These are phyloP conservation scores for Leptopterna dolabrata DNA, from an alignment of 2,888 invertebrate genomes.

Conservation along the genomic window DNA sequence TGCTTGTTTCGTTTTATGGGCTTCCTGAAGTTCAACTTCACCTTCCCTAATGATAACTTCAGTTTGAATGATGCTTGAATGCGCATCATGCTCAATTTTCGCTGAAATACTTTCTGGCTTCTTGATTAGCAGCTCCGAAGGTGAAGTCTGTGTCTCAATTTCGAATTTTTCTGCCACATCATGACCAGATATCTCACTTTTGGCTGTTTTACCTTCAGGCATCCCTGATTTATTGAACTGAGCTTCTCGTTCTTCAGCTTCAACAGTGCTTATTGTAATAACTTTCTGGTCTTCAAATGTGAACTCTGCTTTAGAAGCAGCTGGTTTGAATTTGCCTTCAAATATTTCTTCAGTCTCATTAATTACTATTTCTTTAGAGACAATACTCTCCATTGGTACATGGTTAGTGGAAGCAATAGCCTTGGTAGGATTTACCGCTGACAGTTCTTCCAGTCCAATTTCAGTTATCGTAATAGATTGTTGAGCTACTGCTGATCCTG, in stretches of 20 bases:
- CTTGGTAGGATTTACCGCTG: constrained; percentile 42
- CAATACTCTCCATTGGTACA: constrained; percentile 63
- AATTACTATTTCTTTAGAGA: constrained; percentile 65
- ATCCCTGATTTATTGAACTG: constrained; percentile 62
- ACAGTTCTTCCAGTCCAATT: constrained; percentile 61
- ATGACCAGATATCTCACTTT: constrained; percentile 65
- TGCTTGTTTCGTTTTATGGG: constrained; percentile 62
- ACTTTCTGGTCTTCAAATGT: constrained; percentile 62
- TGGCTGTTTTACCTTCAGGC: constrained; percentile 62
- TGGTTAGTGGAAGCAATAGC: constrained; percentile 61
- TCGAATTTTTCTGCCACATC: constrained; percentile 71
- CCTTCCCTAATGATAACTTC: constrained; percentile 63
- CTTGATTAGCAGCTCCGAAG: constrained; percentile 68
- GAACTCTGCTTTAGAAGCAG: constrained; percentile 61
- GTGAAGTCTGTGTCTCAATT: constrained; percentile 67
- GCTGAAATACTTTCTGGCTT: constrained; percentile 68
- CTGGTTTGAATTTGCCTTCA: constrained; percentile 66
- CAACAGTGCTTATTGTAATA: constrained; percentile 62
- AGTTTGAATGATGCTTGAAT: constrained; percentile 67
- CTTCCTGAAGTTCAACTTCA: constrained; percentile 64
- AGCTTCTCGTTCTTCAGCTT: constrained; percentile 66
- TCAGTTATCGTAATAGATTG: constrained; percentile 68
- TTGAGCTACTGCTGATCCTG: constrained; percentile 68
- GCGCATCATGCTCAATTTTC: constrained; percentile 65
- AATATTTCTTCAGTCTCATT: constrained; percentile 66